Conservation (phyloP, 2,797 vertebrate genomes). For the Rhinella marina region DNA sequence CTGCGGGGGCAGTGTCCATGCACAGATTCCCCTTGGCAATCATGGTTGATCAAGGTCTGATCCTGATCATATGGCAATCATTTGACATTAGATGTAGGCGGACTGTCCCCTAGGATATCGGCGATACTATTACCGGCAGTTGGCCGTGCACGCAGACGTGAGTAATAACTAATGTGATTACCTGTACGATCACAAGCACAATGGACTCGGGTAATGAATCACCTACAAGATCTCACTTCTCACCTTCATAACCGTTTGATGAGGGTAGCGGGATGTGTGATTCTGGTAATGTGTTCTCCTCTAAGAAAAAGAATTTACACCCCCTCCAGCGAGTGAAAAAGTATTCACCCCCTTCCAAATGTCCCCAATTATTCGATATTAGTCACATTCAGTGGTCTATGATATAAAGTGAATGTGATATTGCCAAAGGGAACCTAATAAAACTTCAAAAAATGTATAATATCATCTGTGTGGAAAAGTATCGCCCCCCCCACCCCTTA, state of each 20-base stretch:
- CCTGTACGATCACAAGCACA: too few relatives aligned
- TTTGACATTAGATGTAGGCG: too few relatives aligned
- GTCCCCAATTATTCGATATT: neutral
- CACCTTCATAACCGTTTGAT: conserved; percentile 5
- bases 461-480: neutral
- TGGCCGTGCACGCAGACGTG: too few relatives aligned
- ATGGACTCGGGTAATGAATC: neutral
- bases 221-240: conserved; percentile 19
- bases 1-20: too few relatives aligned
- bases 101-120: too few relatives aligned
- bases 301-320: neutral
- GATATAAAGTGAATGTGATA: neutral
- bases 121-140: too few relatives aligned
- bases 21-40: too few relatives aligned
- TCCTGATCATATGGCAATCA: too few relatives aligned
- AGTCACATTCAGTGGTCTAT: neutral
- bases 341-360: neutral
- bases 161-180: too few relatives aligned
- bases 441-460: neutral
- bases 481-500: too few relatives aligned
- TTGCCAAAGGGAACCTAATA: neutral
- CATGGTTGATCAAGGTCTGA: too few relatives aligned
- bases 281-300: neutral
- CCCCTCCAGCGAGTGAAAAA: neutral
- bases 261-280: neutral